Conservation (phyloP, 2,113 vertebrate genomes). For the Corynorhinus townsendii region DNA sequence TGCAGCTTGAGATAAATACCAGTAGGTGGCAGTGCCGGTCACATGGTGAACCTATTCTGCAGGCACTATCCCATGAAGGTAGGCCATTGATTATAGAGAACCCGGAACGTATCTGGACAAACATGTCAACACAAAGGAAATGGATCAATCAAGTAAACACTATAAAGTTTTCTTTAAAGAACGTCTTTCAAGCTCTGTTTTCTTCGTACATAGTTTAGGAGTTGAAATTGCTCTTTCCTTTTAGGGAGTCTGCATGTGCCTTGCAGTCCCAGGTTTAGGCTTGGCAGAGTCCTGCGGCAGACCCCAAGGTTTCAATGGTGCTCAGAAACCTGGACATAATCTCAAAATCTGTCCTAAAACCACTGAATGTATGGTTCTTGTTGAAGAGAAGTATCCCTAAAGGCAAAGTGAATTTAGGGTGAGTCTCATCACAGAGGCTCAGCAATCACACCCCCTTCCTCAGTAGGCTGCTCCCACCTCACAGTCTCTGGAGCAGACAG, state of each 20-base stretch:
- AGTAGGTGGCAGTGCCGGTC: not conserved
- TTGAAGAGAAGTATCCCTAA: not conserved
- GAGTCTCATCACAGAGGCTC: not conserved
- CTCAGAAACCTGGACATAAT: not conserved
- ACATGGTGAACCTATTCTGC: fast-evolving
- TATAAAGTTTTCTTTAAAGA: not conserved
- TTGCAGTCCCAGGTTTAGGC: not conserved
- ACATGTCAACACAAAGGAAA: not conserved
- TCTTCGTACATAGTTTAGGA: not conserved
- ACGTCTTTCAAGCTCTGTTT: not conserved
- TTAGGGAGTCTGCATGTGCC: not conserved
- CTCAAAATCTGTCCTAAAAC: not conserved
- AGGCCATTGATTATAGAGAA: fast-evolving
- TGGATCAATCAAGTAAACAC: not conserved
- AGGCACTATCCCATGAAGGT: fast-evolving
- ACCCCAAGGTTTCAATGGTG: not conserved
- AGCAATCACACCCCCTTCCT: not conserved
- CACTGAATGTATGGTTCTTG: not conserved
- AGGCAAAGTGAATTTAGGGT: not conserved
- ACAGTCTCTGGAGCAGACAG: not conserved
- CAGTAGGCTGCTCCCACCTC: fast-evolving
- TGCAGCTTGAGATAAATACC: slow-evolving; percentile 32
- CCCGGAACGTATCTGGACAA: not conserved
- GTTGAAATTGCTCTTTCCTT: not conserved
- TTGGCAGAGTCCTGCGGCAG: not conserved